Conservation (phyloP, 2,888 invertebrate species). For the Drosophila siamana region DNA sequence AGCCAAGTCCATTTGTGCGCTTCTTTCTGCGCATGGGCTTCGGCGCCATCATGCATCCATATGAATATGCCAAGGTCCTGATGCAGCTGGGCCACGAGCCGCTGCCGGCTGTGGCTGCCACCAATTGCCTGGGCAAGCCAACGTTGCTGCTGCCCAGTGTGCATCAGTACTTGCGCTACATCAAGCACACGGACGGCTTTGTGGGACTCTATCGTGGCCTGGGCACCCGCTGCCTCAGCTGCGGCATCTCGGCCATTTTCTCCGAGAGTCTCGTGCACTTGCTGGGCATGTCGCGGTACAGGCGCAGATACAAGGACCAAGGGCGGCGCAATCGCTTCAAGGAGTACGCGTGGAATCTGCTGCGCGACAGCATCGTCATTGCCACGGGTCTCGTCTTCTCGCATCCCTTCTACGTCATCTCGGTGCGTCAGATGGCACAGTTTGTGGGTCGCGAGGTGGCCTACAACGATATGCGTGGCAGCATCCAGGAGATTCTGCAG, state of each 20-base stretch:
- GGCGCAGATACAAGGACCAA: not conserved
- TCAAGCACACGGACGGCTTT: conserved; percentile 46
- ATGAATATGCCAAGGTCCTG: conserved; percentile 50
- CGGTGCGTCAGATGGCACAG: conserved; percentile 66
- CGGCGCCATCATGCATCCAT: conserved; percentile 47
- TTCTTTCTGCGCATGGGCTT: conserved; percentile 46
- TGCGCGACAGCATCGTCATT: conserved; percentile 35
- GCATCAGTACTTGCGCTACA: conserved; percentile 51
- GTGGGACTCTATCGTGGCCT: conserved; percentile 59
- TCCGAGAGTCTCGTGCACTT: conserved; percentile 28
- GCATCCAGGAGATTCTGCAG: conserved; percentile 10
- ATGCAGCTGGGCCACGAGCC: conserved; percentile 70
- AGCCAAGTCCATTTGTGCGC: conserved; percentile 42
- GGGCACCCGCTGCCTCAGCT: conserved; percentile 29
- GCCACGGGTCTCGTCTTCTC: conserved; percentile 43
- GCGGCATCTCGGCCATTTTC: conserved; percentile 3
- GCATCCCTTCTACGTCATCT: conserved; percentile 63
- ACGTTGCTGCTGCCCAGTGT: conserved; percentile 43
- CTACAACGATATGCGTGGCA: conserved; percentile 33
- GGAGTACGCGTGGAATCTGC: conserved; percentile 30
- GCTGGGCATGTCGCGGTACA: conserved; percentile 16
- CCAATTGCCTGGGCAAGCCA: conserved; percentile 24
- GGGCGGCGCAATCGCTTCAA: not conserved
- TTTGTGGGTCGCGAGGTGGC: conserved; percentile 53
- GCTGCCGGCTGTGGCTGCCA: conserved; percentile 23